Conservation (phyloP, 2,797 vertebrate species). For the Gadopsis bispinosus region DNA sequence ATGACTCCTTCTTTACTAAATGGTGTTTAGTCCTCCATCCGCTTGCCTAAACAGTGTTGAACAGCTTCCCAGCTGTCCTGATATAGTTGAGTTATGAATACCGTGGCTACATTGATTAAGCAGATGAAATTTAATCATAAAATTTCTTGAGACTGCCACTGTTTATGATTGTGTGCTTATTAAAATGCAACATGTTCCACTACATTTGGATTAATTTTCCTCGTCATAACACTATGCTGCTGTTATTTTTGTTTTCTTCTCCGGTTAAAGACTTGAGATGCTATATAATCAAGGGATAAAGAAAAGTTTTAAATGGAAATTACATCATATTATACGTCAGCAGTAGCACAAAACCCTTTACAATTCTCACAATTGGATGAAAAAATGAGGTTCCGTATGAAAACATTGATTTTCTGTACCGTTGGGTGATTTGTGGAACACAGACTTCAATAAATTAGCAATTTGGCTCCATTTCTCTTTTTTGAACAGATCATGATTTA, state of each 20-base stretch:
- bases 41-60: conserved; percentile 49
- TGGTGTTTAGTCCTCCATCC: conserved; percentile 48
- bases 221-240: conserved; percentile 23
- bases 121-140: conserved; percentile 77
- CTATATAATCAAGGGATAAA: conserved; percentile 37
- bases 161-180: conserved; percentile 76
- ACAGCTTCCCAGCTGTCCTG: conserved; percentile 66
- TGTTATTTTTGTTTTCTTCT: conserved; percentile 51
- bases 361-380: conserved; percentile 52
- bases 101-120: conserved; percentile 67
- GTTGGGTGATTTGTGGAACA: conserved; percentile 72
- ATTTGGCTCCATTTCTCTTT: conserved; percentile 69
- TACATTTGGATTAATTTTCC: conserved; percentile 67
- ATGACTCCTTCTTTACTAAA: conserved; percentile 44
- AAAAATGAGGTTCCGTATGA: conserved; percentile 55
- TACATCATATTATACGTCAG: conserved; percentile 42
- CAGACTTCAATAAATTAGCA: conserved; percentile 65
- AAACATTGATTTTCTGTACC: conserved; percentile 74
- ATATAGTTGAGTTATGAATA: conserved; percentile 71
- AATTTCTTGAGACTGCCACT: conserved; percentile 64
- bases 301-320: conserved; percentile 54
- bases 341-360: conserved; percentile 36
- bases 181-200: conserved; percentile 75
- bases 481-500: conserved; percentile 69
- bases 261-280: conserved; percentile 26